Evolutionary conservation across 2,113 vertebrate genomes (phyloP).

Genomic region (Poeciliopsis prolifica): DNA sequence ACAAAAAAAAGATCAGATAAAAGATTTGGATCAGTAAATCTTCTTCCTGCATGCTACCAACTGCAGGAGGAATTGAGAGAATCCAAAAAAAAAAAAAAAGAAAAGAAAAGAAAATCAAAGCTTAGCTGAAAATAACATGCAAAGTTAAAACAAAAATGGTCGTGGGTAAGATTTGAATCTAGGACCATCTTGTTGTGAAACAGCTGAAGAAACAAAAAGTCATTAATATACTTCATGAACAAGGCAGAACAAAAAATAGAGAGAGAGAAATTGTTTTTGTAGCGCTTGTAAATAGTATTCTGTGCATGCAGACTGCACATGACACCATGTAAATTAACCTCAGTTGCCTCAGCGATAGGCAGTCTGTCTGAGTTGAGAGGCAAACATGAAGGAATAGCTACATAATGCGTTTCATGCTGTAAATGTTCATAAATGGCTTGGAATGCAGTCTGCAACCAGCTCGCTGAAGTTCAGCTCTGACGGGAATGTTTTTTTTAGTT

Average conservation of each 20-base stretch:
- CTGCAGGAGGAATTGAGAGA: not conserved
- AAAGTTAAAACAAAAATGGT: not conserved
- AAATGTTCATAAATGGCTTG: conserved; percentile 79
- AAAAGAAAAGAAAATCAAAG: not conserved
- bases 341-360: conserved; percentile 5
- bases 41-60: not conserved
- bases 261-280: not conserved
- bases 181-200: too few species aligned
- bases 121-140: not conserved
- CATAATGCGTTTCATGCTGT: conserved; percentile 42
- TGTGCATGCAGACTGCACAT: not conserved
- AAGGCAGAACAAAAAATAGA: too few species aligned
- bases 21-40: too few species aligned
- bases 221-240: too few species aligned
- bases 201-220: too few species aligned
- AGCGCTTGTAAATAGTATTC: not conserved
- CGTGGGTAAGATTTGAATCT: too few species aligned
- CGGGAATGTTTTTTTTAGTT: conserved; percentile 12
- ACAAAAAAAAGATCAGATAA: too few species aligned
- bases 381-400: conserved; percentile 30
- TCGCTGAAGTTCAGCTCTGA: conserved; percentile 44
- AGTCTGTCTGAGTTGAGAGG: conserved; percentile 14
- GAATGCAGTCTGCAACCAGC: conserved; percentile 68
- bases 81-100: not conserved
- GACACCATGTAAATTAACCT: conserved; percentile 4